These are phyloP conservation scores for Ophioderma brevispina DNA, from an alignment of 35 echinoderm and acorn worm genomes.

Conservation along the genomic window DNA sequence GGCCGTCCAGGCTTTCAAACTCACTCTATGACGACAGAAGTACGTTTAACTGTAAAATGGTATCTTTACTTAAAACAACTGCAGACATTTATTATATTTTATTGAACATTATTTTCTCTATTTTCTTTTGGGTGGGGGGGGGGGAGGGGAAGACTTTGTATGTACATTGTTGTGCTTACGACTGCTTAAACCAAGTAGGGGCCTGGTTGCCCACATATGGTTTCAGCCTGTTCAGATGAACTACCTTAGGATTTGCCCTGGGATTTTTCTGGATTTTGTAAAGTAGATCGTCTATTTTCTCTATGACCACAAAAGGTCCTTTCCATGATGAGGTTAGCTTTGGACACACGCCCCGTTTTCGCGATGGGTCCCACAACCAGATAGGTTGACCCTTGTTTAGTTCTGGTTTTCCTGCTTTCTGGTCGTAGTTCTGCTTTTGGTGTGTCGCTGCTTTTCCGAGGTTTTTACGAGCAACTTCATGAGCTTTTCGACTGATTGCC, in stretches of 20 bases:
- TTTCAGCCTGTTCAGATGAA: constrained; percentile 13
- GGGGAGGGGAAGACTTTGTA: too few species aligned
- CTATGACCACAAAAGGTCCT: background rate
- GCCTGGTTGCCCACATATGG: background rate
- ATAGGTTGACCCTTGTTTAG: background rate
- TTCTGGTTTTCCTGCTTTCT: background rate
- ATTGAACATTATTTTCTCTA: too few species aligned
- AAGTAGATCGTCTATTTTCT: background rate
- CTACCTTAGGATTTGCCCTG: background rate
- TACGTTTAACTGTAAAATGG: too few species aligned
- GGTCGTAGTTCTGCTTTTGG: background rate
- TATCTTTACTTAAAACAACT: too few species aligned
- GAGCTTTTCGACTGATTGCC: background rate
- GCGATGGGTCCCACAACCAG: background rate
- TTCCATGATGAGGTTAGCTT: background rate
- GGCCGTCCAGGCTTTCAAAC: too few species aligned
- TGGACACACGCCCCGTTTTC: background rate
- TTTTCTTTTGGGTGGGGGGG: too few species aligned
- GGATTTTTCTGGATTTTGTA: background rate
- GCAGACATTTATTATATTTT: too few species aligned
- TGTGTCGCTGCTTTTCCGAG: background rate
- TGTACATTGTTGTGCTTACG: too few species aligned
- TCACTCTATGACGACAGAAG: too few species aligned
- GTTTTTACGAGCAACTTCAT: background rate
- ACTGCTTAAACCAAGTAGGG: background rate